A percentile compares a stretch with the other conserved stretches of the same genome.
phyloP scores from a whole-genome alignment of 2,888 invertebrate species.

The Dioctria linearis region DNA sequence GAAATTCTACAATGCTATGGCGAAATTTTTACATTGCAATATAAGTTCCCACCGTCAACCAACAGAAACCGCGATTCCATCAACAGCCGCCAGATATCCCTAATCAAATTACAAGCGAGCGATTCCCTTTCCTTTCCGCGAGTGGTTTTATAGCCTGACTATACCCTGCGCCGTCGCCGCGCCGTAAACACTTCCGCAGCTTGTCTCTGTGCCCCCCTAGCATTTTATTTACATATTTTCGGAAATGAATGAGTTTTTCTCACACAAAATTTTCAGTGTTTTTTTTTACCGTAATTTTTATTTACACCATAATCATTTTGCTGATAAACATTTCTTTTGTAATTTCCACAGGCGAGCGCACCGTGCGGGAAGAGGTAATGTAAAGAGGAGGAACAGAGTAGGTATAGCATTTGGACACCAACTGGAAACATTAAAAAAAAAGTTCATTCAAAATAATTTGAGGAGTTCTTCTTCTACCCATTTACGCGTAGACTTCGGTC shows the following conservation, averaged over 20 bases:
- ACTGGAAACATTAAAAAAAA: too few species aligned
- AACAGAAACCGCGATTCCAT: constrained; percentile 9
- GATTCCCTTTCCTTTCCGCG: background rate
- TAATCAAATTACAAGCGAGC: constrained; percentile 34
- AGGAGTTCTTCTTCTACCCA: too few species aligned
- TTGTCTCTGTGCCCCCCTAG: background rate
- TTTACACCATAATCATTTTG: constrained; percentile 10
- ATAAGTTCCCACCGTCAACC: constrained; percentile 5
- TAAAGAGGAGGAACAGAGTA: too few species aligned
- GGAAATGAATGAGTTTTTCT: constrained; percentile 41
- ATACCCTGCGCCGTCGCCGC: too few species aligned
- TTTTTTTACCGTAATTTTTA: background rate
- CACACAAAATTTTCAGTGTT: constrained; percentile 21
- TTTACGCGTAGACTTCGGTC: too few species aligned
- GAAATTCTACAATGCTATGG: background rate
- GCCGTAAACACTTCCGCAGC: background rate
- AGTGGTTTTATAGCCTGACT: background rate
- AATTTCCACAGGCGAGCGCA: background rate
- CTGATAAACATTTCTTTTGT: constrained; percentile 22
- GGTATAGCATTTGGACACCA: too few species aligned
- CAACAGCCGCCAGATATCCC: constrained; percentile 28
- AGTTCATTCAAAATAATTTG: too few species aligned
- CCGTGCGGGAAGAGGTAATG: too few species aligned
- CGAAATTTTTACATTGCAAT: background rate
- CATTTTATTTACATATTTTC: constrained; percentile 36